Conservation (phyloP, 2,113 vertebrate genomes). For the Ophthalmotilapia sp. region DNA sequence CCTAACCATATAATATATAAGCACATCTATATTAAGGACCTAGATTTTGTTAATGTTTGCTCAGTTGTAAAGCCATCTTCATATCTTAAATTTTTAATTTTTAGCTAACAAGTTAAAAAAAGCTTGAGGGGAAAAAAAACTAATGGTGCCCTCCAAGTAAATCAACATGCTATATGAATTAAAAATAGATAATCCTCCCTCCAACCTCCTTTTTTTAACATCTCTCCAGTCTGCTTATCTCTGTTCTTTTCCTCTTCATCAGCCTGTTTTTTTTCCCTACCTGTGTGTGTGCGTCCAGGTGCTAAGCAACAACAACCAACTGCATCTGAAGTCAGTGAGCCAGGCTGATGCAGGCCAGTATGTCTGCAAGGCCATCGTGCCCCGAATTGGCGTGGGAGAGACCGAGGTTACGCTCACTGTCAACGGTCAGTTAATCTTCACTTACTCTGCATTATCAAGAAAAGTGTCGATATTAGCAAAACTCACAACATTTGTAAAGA, state of each 20-base stretch:
- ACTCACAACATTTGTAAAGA: neutral
- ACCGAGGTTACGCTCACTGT: constrained; percentile 86
- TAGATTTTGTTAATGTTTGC: constrained; percentile 43
- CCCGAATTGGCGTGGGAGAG: constrained; percentile 90
- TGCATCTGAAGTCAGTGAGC: constrained; percentile 86
- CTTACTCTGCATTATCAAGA: neutral
- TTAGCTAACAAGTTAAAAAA: constrained; percentile 50
- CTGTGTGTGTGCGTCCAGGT: constrained; percentile 72
- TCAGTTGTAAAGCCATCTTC: constrained; percentile 23
- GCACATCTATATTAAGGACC: neutral
- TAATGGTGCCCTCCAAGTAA: constrained; percentile 56
- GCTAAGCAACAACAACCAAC: constrained; percentile 94
- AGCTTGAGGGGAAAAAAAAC: constrained; percentile 39
- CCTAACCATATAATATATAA: neutral
- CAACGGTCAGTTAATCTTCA: constrained; percentile 75
- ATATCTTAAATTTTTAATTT: constrained; percentile 56
- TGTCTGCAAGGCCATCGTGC: constrained; percentile 94
- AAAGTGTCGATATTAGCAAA: neutral
- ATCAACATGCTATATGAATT: constrained; percentile 69
- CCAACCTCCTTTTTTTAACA: constrained; percentile 7
- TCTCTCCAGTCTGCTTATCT: constrained; percentile 20
- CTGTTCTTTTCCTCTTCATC: neutral
- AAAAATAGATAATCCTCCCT: constrained; percentile 46
- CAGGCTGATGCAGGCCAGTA: constrained; percentile 89
- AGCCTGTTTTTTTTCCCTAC: neutral